Conservation (phyloP, 2,113 vertebrate genomes). For the Thunnus thynnus region DNA sequence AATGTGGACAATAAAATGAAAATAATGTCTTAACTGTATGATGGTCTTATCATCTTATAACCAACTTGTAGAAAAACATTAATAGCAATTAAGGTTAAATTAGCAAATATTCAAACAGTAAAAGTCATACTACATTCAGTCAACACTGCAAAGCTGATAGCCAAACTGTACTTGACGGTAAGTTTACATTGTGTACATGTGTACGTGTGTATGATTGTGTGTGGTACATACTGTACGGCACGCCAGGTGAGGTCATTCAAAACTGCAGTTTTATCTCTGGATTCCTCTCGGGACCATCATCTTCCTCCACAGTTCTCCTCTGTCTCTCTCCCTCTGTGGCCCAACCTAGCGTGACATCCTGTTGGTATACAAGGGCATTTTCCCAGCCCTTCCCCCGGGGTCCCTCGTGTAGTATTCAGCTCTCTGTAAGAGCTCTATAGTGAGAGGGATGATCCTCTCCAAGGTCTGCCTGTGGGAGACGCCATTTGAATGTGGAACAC, state of each 20-base stretch:
- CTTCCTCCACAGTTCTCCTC: neutral
- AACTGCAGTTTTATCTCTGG: constrained; percentile 1
- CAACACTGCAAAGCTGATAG: neutral
- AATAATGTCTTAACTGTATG: neutral
- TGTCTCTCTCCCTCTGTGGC: constrained; percentile 11
- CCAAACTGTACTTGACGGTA: neutral
- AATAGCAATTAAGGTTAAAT: neutral
- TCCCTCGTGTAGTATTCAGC: constrained; percentile 10
- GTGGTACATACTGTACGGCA: constrained; percentile 33
- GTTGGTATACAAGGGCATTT: constrained; percentile 45
- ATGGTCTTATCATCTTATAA: neutral
- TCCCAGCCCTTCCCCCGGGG: constrained; percentile 9
- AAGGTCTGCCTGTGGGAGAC: constrained; percentile 69
- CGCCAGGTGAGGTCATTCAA: constrained; percentile 16
- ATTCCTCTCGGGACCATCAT: constrained; percentile 35
- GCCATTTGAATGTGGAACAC: constrained; percentile 69
- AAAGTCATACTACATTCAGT: neutral
- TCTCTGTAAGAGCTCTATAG: constrained; percentile 43
- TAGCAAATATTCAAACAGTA: constrained; percentile 3
- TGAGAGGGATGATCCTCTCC: constrained; percentile 64
- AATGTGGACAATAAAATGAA: neutral
- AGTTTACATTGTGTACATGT: neutral
- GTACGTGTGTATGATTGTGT: neutral
- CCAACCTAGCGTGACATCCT: constrained; percentile 51
- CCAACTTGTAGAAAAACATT: neutral